These are phyloP conservation scores for Cynaeus angustus DNA, from an alignment of 2,888 invertebrate genomes.

Conservation along the genomic window DNA sequence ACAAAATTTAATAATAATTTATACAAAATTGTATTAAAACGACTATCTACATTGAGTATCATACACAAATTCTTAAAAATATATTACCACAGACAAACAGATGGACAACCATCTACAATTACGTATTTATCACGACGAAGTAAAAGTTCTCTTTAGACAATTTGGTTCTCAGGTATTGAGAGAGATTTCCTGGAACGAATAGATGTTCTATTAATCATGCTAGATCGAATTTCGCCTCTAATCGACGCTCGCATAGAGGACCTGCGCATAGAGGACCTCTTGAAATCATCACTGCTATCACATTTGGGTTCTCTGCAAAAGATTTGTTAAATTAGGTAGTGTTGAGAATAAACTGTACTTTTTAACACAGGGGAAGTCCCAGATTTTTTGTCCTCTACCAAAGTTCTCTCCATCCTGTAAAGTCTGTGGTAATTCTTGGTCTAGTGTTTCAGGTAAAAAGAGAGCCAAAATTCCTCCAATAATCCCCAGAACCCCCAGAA, in stretches of 20 bases:
- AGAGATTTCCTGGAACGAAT: slow-evolving; percentile 72
- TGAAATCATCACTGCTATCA: slow-evolving; percentile 62
- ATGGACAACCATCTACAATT: slow-evolving; percentile 48
- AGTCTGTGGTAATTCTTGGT: slow-evolving; percentile 90
- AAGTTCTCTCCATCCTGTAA: slow-evolving; percentile 90
- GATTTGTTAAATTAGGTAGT: background rate
- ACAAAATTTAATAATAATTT: slow-evolving; percentile 19
- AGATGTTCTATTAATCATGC: slow-evolving; percentile 74
- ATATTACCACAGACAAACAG: slow-evolving; percentile 56
- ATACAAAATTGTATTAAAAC: slow-evolving; percentile 38
- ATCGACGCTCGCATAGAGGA: slow-evolving; percentile 77
- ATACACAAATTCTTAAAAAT: slow-evolving; percentile 40
- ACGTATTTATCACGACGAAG: slow-evolving; percentile 18
- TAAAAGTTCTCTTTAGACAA: slow-evolving; percentile 50
- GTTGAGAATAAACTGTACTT: slow-evolving; percentile 72
- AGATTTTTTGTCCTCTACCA: slow-evolving; percentile 85
- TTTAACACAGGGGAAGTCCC: slow-evolving; percentile 86
- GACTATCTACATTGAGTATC: slow-evolving; percentile 48
- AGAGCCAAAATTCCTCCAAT: slow-evolving; percentile 84
- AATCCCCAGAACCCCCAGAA: slow-evolving; percentile 85
- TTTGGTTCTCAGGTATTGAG: slow-evolving; percentile 60
- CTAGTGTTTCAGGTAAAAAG: slow-evolving; percentile 89
- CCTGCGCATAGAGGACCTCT: slow-evolving; percentile 65
- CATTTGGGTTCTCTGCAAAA: slow-evolving; percentile 51
- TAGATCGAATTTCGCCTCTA: slow-evolving; percentile 79